These are phyloP conservation scores for Neoitamus cyanurus DNA, from an alignment of 2,888 invertebrate genomes.

Conservation along the genomic window DNA sequence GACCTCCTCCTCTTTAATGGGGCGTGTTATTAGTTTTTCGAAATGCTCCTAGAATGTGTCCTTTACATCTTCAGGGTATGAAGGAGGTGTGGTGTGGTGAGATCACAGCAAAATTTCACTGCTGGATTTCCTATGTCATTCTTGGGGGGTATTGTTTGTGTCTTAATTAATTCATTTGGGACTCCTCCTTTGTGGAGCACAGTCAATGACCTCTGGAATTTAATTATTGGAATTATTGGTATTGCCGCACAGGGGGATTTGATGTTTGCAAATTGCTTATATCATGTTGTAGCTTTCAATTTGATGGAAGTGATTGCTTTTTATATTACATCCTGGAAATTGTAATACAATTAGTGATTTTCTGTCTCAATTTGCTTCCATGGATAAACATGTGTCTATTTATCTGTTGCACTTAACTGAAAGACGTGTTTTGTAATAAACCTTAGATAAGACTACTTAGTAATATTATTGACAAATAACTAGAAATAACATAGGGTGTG, in stretches of 20 bases:
- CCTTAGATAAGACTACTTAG: no score
- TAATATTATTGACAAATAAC: no score
- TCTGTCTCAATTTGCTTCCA: not conserved
- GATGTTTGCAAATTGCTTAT: not conserved
- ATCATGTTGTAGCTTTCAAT: not conserved
- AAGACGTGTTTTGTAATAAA: no score
- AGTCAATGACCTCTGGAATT: not conserved
- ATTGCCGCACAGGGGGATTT: not conserved
- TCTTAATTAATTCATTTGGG: not conserved
- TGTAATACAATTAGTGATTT: not conserved
- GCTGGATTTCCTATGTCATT: not conserved
- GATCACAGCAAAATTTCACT: not conserved
- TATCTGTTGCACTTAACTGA: no score
- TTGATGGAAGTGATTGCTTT: not conserved
- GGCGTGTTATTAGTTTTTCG: not conserved
- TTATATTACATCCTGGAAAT: not conserved
- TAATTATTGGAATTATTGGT: not conserved
- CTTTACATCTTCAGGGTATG: not conserved
- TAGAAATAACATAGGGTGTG: no score
- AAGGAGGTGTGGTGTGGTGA: not conserved
- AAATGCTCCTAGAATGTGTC: not conserved
- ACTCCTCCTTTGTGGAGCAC: not conserved
- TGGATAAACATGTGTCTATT: no score
- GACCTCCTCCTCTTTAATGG: not conserved
- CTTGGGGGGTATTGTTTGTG: not conserved